Percentiles rank a stretch among this genome's conserved stretches.
phyloP scores from a whole-genome alignment of 1,140 invertebrate genomes.

The Pseudomyrmex concolor region DNA sequence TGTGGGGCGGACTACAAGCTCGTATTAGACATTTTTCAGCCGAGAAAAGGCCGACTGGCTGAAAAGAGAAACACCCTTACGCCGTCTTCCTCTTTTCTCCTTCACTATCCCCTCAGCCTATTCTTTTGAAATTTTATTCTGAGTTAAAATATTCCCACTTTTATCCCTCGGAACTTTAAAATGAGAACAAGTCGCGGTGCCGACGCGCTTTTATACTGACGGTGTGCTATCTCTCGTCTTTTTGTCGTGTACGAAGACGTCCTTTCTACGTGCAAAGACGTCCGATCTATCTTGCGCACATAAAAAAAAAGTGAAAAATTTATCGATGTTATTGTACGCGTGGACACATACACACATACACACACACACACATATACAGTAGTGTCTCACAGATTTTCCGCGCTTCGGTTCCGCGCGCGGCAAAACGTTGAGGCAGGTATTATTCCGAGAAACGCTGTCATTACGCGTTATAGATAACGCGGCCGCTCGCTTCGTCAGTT shows the following conservation, averaged over 20 bases:
- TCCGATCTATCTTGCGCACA: not conserved
- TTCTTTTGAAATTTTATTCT: slow-evolving; percentile 80
- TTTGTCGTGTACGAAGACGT: no score
- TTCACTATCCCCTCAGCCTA: slow-evolving; percentile 35
- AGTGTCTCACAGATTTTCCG: no score
- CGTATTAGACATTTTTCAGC: slow-evolving; percentile 73
- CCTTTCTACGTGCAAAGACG: not conserved
- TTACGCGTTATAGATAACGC: no score
- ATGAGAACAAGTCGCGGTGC: slow-evolving; percentile 67
- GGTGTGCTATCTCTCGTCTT: not conserved
- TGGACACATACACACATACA: no score
- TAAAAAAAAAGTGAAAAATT: not conserved
- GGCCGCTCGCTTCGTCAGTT: no score
- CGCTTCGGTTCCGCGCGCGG: no score
- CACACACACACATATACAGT: no score
- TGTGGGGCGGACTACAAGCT: slow-evolving; percentile 54
- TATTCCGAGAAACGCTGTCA: no score
- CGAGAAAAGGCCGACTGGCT: slow-evolving; percentile 19
- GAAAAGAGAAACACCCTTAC: slow-evolving; percentile 50
- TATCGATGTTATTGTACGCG: no score
- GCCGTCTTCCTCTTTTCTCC: slow-evolving; percentile 5
- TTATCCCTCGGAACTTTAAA: slow-evolving; percentile 79
- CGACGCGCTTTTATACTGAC: slow-evolving; percentile 10
- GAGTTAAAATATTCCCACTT: slow-evolving; percentile 78
- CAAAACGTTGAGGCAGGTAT: no score